Evolutionary conservation across 2,888 invertebrate genomes (phyloP), one percentile per base, ranked within the genome.

Genomic region (Mycalesis mineus): DNA sequence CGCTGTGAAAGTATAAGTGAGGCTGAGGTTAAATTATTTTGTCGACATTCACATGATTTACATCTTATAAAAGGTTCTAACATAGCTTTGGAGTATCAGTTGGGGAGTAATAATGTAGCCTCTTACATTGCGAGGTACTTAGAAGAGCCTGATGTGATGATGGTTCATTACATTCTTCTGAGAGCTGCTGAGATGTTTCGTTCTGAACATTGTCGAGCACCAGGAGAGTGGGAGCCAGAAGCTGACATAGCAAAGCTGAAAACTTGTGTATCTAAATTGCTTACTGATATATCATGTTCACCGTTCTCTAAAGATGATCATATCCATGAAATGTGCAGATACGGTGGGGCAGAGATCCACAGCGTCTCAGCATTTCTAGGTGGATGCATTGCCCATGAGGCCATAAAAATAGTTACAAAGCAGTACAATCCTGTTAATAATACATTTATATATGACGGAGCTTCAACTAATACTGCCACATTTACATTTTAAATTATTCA

Each of bases 381-480:
- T 63, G 99, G 98, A 3, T 95, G 97, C 77, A 95, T 96, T 28
- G 98, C 98, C 7, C 99, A 99, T 75, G 99, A 99, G 91, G 94
- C 94, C 4, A 97, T 98, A 65, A 99, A 99, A 90, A 91, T 99
- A 57, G 92, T 98, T 55, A 99, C 99, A 2, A 93, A 94, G 73
- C 99, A 99, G 88, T 99, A 98, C 84, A 96, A 97, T 73, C 99
- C 99, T 37, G 92, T 99, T 57, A 94, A 98, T 83, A 98, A 99
- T 84, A 97, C 97, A 0, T 96, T 97, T 80, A 94, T 99, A 68
- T 98, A 97, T 85, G 98, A 99, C 91, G 98, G 96, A 50, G 96
- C 97, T 68, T 95, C 95, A 60, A 95, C 96, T 54, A 96, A 94
- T 67, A 95, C 96, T 54, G 93, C 93, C 45, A 95, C 95, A 48